Conservation (phyloP, 1,140 invertebrate species). For the Euschistus heros region DNA sequence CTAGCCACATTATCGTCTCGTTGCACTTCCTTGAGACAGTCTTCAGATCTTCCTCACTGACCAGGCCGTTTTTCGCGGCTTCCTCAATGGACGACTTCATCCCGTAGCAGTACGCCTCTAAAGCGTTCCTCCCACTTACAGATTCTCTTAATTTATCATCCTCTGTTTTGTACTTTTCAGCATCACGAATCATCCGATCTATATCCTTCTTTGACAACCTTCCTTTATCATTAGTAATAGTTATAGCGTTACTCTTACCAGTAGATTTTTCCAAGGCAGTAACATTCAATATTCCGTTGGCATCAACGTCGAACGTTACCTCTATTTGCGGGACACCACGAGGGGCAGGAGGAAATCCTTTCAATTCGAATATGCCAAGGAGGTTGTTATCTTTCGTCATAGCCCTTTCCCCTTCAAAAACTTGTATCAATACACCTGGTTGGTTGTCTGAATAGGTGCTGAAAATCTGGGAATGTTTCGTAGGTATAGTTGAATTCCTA, state of each 20-base stretch:
- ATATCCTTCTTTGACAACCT: constrained; percentile 93
- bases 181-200: constrained; percentile 94
- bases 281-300: constrained; percentile 80
- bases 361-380: constrained; percentile 71
- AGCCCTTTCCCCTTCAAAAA: constrained; percentile 84
- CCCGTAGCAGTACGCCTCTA: constrained; percentile 95
- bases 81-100: constrained; percentile 88
- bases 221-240: constrained; percentile 96
- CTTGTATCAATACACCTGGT: constrained; percentile 79
- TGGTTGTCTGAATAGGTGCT: constrained; percentile 96
- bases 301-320: constrained; percentile 83
- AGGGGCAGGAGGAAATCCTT: constrained; percentile 88
- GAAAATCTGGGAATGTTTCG: constrained; percentile 91
- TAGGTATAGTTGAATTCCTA: constrained; percentile 91
- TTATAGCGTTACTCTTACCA: constrained; percentile 95
- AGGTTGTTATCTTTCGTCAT: constrained; percentile 91
- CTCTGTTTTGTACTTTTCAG: constrained; percentile 84
- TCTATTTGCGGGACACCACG: constrained; percentile 89
- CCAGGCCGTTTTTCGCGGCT: constrained; percentile 83
- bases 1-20: constrained; percentile 88
- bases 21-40: constrained; percentile 74
- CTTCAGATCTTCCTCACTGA: constrained; percentile 75
- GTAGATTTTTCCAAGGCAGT: constrained; percentile 83
- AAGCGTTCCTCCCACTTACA: constrained; percentile 75
- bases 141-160: constrained; percentile 83